These are phyloP conservation scores for Triplophysa tibetana DNA, from an alignment of 2,113 vertebrate genomes.

Conservation along the genomic window DNA sequence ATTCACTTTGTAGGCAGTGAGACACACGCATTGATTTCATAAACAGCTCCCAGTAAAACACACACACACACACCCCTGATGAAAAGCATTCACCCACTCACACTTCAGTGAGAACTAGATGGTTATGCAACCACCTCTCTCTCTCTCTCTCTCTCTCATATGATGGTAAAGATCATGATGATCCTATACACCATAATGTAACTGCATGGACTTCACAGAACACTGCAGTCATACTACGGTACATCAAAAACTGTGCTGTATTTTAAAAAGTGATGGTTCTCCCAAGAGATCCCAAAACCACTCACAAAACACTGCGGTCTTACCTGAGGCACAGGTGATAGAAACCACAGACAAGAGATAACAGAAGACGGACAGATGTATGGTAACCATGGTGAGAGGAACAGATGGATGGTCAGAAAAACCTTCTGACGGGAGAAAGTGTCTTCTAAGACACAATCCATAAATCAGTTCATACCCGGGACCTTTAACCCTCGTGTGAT, in stretches of 20 bases:
- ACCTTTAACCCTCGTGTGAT: not conserved
- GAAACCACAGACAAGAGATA: not conserved
- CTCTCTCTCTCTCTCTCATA: not conserved
- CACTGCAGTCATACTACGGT: too few relatives aligned
- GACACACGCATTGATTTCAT: not conserved
- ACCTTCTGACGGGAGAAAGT: not conserved
- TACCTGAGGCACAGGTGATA: conserved; percentile 12
- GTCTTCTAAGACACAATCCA: not conserved
- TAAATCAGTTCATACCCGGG: not conserved
- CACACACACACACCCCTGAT: not conserved
- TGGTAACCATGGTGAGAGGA: not conserved
- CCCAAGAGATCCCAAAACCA: too few relatives aligned
- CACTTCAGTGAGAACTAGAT: not conserved
- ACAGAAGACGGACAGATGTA: not conserved
- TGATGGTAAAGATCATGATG: not conserved
- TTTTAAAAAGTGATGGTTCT: not conserved
- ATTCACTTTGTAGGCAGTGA: conserved; percentile 6
- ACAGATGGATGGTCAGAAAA: not conserved
- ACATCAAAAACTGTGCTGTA: not conserved
- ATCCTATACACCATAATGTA: too few relatives aligned
- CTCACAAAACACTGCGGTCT: too few relatives aligned
- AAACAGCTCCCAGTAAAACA: not conserved
- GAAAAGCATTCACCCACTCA: not conserved
- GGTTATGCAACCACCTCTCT: not conserved
- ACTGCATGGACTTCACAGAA: too few relatives aligned